Evolutionary conservation across 2,113 vertebrate genomes (phyloP).

Genomic region (Myodes glareolus): DNA sequence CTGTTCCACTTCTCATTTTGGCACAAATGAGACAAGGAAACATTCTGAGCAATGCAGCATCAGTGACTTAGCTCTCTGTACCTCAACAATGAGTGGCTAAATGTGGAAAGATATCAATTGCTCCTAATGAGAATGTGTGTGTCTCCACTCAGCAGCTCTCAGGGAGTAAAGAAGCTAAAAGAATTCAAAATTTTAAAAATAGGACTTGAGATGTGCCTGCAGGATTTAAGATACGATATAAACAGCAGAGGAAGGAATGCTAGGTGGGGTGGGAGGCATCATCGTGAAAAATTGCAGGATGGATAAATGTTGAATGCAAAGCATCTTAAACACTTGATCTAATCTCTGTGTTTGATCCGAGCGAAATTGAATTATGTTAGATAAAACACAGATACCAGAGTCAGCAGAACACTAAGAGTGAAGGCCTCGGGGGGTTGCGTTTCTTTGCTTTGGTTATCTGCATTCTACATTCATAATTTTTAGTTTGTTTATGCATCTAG

Average conservation of each 20-base stretch:
- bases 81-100: constrained; percentile 9
- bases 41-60: constrained; percentile 38
- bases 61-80: not conserved
- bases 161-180: not conserved
- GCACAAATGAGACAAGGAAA: constrained; percentile 32
- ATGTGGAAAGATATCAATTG: not conserved
- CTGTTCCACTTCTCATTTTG: constrained; percentile 24
- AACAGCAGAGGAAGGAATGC: constrained; percentile 17
- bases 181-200: not conserved
- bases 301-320: not conserved
- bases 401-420: not conserved
- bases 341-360: constrained; percentile 15
- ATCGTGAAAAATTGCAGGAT: not conserved
- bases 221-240: not conserved
- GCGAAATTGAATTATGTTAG: constrained; percentile 39
- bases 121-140: not conserved
- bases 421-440: not conserved
- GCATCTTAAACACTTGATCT: not conserved
- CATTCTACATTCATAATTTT: not conserved
- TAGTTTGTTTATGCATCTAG: not conserved
- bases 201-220: not conserved
- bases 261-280: not conserved
- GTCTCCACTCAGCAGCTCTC: not conserved
- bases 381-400: constrained; percentile 30
- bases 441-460: not conserved